Base-by-base conservation (phyloP, 2,113 vertebrate genomes). In the Petaurus breviceps region DNA sequence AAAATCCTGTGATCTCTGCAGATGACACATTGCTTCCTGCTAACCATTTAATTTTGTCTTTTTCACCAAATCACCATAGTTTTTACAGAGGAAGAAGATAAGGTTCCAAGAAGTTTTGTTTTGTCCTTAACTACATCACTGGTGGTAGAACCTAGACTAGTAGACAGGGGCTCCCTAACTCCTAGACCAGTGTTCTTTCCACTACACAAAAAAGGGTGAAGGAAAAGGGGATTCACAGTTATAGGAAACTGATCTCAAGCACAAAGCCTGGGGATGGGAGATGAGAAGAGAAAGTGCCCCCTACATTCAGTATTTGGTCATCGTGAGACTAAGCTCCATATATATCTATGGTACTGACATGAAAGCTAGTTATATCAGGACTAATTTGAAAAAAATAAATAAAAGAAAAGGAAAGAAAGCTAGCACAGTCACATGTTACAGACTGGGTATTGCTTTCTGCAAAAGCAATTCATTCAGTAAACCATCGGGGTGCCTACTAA, bases 361-460 rank as follows among this genome's bases (percentile, higher is more conserved):
- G 22, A 6, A 2, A 16, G 1, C 37, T 84, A 23, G 19, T 14
- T 37, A 68, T 68, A 43, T 84, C n/a, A 84, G n/a, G 2, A 84
- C 7, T 43, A 8, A 84, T 43, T 43, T 84, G 37, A 23, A 8
- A 84, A 84, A 14, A 23, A 68, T 49, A 61, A 31, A 61, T 28
- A 6, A 25, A 68, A 1, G 3, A 12, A 68, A 68, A 68, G 37
- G 31, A 37, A 68, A 43, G 68, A n/a, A 61, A 77, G 1, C 0
- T n/a, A 77, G 14, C 12, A 84, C n/a, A 43, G 2, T 84, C 1
- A 23, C 43, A 43, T 84, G 5, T 16, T 77, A 43, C 19, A 84
- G 68, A 43, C 68, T 84, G 37, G n/a, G 23, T 84, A 23, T 22
- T 84, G n/a, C 19, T 94, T 96, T 96, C 51, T 94, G 5, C 90